Evolutionary conservation across 2,113 vertebrate species (phyloP), one percentile per base, ranked within the genome.

Genomic region (Myrmecophaga tridactyla): DNA sequence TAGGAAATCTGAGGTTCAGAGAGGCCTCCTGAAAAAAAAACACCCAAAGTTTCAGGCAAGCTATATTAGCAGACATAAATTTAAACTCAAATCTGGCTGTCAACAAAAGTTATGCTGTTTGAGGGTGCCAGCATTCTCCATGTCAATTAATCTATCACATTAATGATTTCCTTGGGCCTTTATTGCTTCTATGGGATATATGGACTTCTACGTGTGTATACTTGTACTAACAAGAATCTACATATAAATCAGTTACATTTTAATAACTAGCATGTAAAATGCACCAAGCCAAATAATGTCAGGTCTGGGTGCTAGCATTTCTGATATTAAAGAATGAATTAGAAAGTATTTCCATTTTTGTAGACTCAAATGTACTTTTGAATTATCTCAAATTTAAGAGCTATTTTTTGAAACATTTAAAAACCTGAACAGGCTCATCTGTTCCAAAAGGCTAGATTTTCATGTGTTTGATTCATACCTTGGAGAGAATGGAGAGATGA

Each of bases 401-500:
- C 27, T 76, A 6, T 18, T 46, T 81, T 53, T 75, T 60, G 53
- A 92, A 60, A 89, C 27, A 13, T 51, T n/a, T 94, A 78, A 48
- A 80, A 96, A 39, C 2, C 13, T 46, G 5, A 93, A 41, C 0
- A 58, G 51, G 51, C 3, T 14, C 17, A 3, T n/a, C 36, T 89
- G 29, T 46, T 43, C 58, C 29, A 41, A 72, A n/a, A 94, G 23
- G 25, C 8, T 14, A 17, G 4, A 11, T 89, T 76, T 84, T 31
- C 2, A 0, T 0, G 6, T 14, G 14, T n/a, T 31, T 0, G 0
- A 27, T 23, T 69, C 39, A 48, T 7, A n/a, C 99, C 99, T 99
- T 60, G 98, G 98, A 82, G 99, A 99, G 97, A 99, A 99, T 0
- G 99, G 99, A 69, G 99, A 99, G 97, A 99, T 98, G 93, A 99